phyloP scores from a whole-genome alignment of 2,113 vertebrate genomes.

The Pagrus major region DNA sequence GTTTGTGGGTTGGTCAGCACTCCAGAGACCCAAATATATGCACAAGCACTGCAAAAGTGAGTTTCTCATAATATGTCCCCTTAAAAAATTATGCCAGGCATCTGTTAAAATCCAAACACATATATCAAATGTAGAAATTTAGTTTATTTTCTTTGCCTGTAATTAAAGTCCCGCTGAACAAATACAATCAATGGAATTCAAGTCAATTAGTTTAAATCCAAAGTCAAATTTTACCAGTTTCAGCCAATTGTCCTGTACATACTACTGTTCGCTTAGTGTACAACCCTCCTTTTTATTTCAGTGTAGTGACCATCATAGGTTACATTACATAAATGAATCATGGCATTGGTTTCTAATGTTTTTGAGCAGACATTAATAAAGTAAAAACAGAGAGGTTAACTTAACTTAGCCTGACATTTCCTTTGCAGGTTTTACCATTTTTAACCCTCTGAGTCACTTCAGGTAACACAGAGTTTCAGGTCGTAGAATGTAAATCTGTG shows the following conservation, averaged over 20 bases:
- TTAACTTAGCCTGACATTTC: not conserved
- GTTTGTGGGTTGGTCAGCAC: too few relatives aligned
- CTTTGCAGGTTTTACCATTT: not conserved
- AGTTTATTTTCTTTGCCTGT: not conserved
- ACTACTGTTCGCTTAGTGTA: too few relatives aligned
- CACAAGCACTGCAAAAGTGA: too few relatives aligned
- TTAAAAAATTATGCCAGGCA: too few relatives aligned
- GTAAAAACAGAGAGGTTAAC: not conserved
- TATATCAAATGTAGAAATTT: too few relatives aligned
- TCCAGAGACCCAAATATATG: too few relatives aligned
- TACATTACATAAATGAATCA: not conserved
- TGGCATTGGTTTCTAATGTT: not conserved
- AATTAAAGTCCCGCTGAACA: not conserved
- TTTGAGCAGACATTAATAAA: not conserved
- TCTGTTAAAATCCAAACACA: too few relatives aligned
- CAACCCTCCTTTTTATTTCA: not conserved
- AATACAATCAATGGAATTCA: not conserved
- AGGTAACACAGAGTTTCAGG: not conserved
- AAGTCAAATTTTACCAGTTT: not conserved
- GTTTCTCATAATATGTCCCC: too few relatives aligned
- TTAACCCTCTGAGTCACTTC: not conserved
- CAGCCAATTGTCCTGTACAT: not conserved
- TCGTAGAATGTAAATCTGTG: not conserved
- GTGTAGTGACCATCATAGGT: not conserved
- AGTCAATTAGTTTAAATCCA: not conserved